Conservation (phyloP, 2,113 vertebrate species). For the Apteryx owenii region DNA sequence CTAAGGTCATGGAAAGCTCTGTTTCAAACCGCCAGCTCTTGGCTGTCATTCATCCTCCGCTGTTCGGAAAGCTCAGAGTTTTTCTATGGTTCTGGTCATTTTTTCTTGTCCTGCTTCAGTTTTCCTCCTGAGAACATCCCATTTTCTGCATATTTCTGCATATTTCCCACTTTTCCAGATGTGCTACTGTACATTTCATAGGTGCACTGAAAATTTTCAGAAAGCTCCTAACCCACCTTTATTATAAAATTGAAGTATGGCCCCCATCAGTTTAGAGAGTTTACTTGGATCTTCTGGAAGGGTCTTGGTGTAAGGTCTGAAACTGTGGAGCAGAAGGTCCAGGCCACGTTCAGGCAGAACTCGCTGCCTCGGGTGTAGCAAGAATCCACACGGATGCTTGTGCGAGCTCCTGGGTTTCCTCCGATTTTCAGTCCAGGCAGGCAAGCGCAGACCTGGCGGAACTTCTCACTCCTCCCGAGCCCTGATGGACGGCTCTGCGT, state of each 20-base stretch:
- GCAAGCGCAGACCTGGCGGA: neutral
- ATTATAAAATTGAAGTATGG: fast-evolving
- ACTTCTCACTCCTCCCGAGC: neutral
- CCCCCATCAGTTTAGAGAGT: fast-evolving
- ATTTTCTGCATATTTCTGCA: neutral
- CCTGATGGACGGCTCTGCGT: neutral
- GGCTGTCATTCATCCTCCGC: neutral
- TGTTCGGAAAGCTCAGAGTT: fast-evolving
- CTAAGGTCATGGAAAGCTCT: neutral
- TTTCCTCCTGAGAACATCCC: neutral
- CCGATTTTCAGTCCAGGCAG: fast-evolving
- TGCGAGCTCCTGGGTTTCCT: neutral
- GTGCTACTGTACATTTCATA: too few relatives aligned
- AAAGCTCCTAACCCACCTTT: fast-evolving
- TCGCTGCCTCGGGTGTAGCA: neutral
- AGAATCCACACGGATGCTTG: neutral
- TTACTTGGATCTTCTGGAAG: neutral
- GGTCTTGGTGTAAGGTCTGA: neutral
- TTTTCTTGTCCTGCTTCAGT: neutral
- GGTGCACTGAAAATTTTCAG: neutral
- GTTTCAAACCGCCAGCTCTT: neutral
- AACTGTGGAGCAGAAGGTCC: neutral
- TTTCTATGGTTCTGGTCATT: neutral
- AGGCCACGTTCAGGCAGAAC: neutral
- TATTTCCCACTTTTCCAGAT: neutral